Conservation (phyloP, 2,888 invertebrate species). For the Megalurothrips usitatus region DNA sequence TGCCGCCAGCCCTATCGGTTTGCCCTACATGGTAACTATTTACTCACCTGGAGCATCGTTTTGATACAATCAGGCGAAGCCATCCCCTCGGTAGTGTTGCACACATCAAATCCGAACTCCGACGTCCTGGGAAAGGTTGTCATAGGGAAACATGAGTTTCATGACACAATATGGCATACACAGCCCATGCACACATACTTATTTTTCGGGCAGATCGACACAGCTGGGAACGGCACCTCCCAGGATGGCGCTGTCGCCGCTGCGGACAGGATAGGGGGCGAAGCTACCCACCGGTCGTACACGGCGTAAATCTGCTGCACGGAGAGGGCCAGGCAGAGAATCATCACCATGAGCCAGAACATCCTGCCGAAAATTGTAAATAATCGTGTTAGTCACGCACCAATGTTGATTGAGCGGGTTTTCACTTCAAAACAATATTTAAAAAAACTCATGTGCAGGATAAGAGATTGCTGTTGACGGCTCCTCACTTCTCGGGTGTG, state of each 20-base stretch:
- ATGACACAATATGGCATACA: background rate
- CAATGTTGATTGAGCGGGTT: no score
- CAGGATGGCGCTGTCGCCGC: background rate
- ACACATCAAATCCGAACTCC: no score
- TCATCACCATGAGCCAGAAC: background rate
- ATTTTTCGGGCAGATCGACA: background rate
- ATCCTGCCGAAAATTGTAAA: background rate
- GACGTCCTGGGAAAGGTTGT: no score
- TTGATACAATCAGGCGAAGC: no score
- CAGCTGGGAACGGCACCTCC: background rate
- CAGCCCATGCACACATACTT: background rate
- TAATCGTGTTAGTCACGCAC: no score
- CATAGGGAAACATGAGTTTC: background rate
- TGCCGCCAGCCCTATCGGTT: no score
- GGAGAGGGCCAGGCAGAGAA: background rate
- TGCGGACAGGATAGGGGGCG: background rate
- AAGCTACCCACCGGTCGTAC: background rate
- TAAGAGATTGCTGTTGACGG: no score
- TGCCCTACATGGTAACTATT: no score
- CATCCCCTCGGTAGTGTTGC: no score
- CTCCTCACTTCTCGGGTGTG: background rate
- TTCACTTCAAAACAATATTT: no score
- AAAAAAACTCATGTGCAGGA: no score
- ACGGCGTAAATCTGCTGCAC: background rate
- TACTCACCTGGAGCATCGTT: background rate